Evolutionary conservation across 2,113 vertebrate species (phyloP), one percentile per base, ranked within the genome.

Genomic region (Sorex fumeus): DNA sequence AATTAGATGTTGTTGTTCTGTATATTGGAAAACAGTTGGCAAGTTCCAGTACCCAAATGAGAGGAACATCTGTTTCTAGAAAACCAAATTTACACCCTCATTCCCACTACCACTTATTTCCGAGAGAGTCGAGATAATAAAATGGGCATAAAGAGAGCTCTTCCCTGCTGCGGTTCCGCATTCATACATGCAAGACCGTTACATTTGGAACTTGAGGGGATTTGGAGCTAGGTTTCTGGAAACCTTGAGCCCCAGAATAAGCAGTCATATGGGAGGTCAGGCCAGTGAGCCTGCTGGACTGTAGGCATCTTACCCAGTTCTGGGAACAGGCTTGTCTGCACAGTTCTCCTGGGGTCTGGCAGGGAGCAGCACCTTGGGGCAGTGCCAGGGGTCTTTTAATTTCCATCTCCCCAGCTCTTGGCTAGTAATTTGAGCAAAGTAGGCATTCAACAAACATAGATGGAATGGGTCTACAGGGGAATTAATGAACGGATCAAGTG

Each of bases 1-100:
- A 57, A 70, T 84, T 91, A 66, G 53, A 75, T 77, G 28, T 47
- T 53, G 69, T 28, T 80, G 21, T 91, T 71, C 40, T 40, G 62
- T 40, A 77, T 15, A 60, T 66, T 81, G 21, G 40, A 77, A 88
- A 78, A 18, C 11, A 88, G 60, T 62, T 92, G 64, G 89, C 74
- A 87, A 88, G 47, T n/a, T 72, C n/a, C 47, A 70, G 19, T 45
- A 57, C 25, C 11, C 82, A 82, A 71, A 34, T 83, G n/a, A 94
- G 50, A 85, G 66, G 69, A 80, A n/a, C 27, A 77, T 88, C 76
- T 89, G 82, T 67, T 93, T 94, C 40, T 76, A 86, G 43, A 72
- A 66, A 82, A 45, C 45, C 21, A 69, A 62, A 84, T 86, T 45
- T 32, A 67, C 53, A 86, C 30, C 32, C 36, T 86, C 43, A 0